Conservation (phyloP, 2,797 vertebrate genomes). For the Cossypha dichroa region DNA sequence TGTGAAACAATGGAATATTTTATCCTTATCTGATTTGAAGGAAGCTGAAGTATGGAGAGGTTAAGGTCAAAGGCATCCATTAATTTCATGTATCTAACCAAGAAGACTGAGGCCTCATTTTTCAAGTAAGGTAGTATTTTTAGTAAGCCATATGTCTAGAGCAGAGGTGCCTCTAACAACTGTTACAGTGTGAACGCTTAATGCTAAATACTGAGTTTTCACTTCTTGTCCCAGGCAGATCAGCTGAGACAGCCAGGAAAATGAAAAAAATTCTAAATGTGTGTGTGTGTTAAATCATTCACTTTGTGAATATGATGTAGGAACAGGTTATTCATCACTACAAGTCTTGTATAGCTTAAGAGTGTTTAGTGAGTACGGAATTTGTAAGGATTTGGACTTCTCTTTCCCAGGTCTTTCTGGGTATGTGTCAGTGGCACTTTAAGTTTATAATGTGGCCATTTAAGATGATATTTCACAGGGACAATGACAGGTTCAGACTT, state of each 20-base stretch:
- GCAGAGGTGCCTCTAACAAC: background rate
- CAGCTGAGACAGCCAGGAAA: background rate
- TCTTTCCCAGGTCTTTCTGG: background rate
- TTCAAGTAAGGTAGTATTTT: slow-evolving; percentile 25
- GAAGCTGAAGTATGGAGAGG: background rate
- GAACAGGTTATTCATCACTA: background rate
- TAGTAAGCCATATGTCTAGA: background rate
- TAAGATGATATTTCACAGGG: background rate
- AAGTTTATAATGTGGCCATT: background rate
- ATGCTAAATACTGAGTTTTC: background rate
- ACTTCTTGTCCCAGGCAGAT: background rate
- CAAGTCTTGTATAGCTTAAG: background rate
- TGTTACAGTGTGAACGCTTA: background rate
- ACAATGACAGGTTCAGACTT: background rate
- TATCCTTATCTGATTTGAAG: background rate
- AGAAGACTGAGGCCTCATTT: background rate
- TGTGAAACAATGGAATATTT: background rate
- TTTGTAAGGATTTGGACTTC: background rate
- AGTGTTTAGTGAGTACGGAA: background rate
- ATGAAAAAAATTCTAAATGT: background rate
- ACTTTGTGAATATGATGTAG: background rate
- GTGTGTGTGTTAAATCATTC: background rate
- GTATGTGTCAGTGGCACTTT: background rate
- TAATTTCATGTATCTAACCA: background rate
- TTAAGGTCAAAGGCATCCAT: slow-evolving; percentile 5